These are phyloP conservation scores for Corythornis vintsioides DNA, from an alignment of 2,113 vertebrate species.

Conservation along the genomic window DNA sequence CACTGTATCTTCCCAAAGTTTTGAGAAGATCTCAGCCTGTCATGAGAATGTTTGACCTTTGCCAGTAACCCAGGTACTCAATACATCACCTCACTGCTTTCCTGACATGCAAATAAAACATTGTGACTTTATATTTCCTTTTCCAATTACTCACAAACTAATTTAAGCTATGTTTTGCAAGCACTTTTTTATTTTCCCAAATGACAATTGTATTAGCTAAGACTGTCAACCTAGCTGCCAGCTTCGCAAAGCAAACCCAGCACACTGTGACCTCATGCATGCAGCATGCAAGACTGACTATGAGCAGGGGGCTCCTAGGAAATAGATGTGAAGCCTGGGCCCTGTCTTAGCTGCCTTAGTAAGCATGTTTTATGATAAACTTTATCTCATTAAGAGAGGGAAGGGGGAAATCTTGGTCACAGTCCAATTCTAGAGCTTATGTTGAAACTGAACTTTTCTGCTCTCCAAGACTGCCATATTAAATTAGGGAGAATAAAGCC, in stretches of 20 bases:
- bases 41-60: neutral
- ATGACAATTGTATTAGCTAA: conserved; percentile 73
- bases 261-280: conserved; percentile 65
- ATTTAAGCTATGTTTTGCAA: conserved; percentile 69
- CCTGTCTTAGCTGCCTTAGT: conserved; percentile 49
- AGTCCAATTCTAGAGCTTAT: conserved; percentile 69
- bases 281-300: neutral
- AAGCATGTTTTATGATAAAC: conserved; percentile 65
- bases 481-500: conserved; percentile 79
- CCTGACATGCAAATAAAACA: neutral
- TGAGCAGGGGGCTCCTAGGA: conserved; percentile 42
- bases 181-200: conserved; percentile 56
- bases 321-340: conserved; percentile 59
- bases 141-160: conserved; percentile 61
- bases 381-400: conserved; percentile 64
- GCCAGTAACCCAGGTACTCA: neutral
- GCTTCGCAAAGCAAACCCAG: conserved; percentile 52
- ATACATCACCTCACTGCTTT: conserved; percentile 5
- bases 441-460: conserved; percentile 69
- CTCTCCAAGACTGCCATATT: conserved; percentile 74
- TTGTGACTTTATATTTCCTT: conserved; percentile 68
- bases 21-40: neutral
- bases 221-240: conserved; percentile 56
- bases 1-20: neutral
- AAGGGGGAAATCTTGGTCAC: conserved; percentile 58